Percentiles rank a stretch among this genome's conserved stretches.
phyloP scores from a whole-genome alignment of 2,888 invertebrate species.

The Drosophila dives region DNA sequence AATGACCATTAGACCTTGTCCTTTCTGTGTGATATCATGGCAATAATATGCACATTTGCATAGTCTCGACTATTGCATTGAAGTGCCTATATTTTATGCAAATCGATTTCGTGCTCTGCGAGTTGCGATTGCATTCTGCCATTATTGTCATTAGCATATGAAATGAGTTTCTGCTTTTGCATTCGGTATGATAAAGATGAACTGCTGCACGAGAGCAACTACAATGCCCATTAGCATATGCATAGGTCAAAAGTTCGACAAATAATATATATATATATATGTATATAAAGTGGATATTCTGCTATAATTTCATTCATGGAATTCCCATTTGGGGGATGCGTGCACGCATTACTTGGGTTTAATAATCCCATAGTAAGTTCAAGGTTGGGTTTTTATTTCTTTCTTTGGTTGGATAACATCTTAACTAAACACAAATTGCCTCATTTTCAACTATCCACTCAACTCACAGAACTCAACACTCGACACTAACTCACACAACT shows the following conservation, averaged over 20 bases:
- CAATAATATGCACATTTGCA: slow-evolving; percentile 42
- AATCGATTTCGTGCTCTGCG: slow-evolving; percentile 57
- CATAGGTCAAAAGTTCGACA: slow-evolving; percentile 44
- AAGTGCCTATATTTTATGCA: slow-evolving; percentile 52
- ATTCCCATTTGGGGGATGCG: neutral
- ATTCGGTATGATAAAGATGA: slow-evolving; percentile 56
- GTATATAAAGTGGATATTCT: neutral
- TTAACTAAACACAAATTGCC: slow-evolving; percentile 34
- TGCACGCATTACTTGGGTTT: slow-evolving; percentile 33
- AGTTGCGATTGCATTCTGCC: slow-evolving; percentile 40
- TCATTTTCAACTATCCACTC: slow-evolving; percentile 34
- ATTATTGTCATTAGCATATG: slow-evolving; percentile 51
- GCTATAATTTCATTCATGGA: slow-evolving; percentile 24
- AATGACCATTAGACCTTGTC: slow-evolving; percentile 44
- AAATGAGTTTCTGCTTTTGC: slow-evolving; percentile 34
- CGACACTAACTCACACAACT: neutral
- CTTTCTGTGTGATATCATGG: slow-evolving; percentile 49
- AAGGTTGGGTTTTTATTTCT: slow-evolving; percentile 32
- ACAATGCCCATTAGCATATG: slow-evolving; percentile 18
- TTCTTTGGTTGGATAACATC: slow-evolving; percentile 20
- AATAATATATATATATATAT: neutral
- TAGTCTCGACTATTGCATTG: slow-evolving; percentile 31
- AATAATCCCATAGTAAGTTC: slow-evolving; percentile 50
- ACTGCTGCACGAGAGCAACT: slow-evolving; percentile 49
- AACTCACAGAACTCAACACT: neutral